Percentiles rank a stretch among this genome's conserved stretches.
Conservation (phyloP, 2,888 invertebrate genomes). For the Dilophus febrilis region DNA sequence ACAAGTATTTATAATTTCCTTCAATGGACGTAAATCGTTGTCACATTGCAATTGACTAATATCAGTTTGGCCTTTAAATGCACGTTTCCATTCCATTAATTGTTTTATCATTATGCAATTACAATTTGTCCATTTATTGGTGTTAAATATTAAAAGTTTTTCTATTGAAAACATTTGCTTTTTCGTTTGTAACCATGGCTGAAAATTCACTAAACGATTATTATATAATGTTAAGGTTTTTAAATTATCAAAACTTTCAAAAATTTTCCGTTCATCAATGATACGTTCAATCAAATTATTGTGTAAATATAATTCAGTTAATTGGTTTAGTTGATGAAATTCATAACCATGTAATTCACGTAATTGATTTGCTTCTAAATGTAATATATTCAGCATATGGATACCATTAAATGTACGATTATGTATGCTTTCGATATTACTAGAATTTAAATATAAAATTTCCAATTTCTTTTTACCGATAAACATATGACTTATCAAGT, state of each 20-base stretch:
- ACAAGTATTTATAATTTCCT: slow-evolving; percentile 3
- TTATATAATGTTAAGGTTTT: slow-evolving; percentile 58
- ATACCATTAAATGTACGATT: slow-evolving; percentile 72
- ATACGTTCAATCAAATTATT: slow-evolving; percentile 58
- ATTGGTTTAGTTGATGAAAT: slow-evolving; percentile 55
- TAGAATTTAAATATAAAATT: slow-evolving; percentile 61
- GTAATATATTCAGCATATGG: slow-evolving; percentile 51
- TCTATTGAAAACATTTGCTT: slow-evolving; percentile 35
- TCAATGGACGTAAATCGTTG: slow-evolving; percentile 20
- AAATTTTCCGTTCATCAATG: slow-evolving; percentile 59
- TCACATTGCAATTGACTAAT: slow-evolving; percentile 34
- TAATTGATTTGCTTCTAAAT: slow-evolving; percentile 59
- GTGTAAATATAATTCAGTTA: slow-evolving; percentile 59
- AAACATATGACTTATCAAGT: slow-evolving; percentile 69
- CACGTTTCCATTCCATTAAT: slow-evolving; percentile 51
- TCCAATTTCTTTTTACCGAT: slow-evolving; percentile 70
- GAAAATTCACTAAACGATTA: slow-evolving; percentile 60
- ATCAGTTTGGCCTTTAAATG: slow-evolving; percentile 38
- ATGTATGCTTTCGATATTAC: slow-evolving; percentile 56
- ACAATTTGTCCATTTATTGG: slow-evolving; percentile 69
- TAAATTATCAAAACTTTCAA: slow-evolving; percentile 51
- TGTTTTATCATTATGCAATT: slow-evolving; percentile 55
- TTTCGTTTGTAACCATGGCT: slow-evolving; percentile 49
- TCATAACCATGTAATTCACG: slow-evolving; percentile 57
- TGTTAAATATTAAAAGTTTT: slow-evolving; percentile 46